Conservation (phyloP, 2,797 vertebrate genomes). For the Gorsachius magnificus region DNA sequence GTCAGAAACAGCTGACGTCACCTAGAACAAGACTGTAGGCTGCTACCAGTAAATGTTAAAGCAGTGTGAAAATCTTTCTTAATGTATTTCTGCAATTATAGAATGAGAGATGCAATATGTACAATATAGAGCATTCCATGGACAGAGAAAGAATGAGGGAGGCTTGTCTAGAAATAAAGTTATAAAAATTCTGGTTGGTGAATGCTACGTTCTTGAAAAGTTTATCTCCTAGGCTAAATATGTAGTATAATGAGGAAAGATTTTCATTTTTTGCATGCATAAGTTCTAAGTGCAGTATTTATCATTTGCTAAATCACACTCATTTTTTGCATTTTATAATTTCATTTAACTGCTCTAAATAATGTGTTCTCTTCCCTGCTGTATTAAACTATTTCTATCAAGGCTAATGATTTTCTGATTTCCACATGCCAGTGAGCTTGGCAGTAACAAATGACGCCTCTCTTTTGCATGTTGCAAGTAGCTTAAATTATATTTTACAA, state of each 20-base stretch:
- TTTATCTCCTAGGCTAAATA: constrained; percentile 46
- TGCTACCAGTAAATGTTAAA: neutral
- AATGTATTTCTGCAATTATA: neutral
- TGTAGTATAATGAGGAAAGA: constrained; percentile 53
- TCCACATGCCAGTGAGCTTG: constrained; percentile 74
- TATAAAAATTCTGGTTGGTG: constrained; percentile 39
- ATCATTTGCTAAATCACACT: constrained; percentile 67
- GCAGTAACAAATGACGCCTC: constrained; percentile 74
- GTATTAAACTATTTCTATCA: constrained; percentile 76
- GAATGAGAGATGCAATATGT: neutral
- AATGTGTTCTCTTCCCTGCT: constrained; percentile 72
- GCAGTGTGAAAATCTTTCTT: neutral
- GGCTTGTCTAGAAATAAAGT: constrained; percentile 27
- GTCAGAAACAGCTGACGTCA: neutral
- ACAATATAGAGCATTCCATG: neutral
- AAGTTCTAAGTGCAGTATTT: constrained; percentile 63
- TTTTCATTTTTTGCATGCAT: constrained; percentile 51
- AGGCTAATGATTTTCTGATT: constrained; percentile 80
- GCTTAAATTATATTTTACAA: constrained; percentile 80
- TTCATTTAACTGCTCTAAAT: constrained; percentile 77
- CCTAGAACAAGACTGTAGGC: neutral
- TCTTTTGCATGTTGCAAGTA: constrained; percentile 71
- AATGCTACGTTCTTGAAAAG: constrained; percentile 38
- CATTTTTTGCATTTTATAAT: constrained; percentile 64
- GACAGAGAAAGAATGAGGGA: constrained; percentile 23